Conservation (phyloP, 2,888 invertebrate species). For the Pandemis heparana region DNA sequence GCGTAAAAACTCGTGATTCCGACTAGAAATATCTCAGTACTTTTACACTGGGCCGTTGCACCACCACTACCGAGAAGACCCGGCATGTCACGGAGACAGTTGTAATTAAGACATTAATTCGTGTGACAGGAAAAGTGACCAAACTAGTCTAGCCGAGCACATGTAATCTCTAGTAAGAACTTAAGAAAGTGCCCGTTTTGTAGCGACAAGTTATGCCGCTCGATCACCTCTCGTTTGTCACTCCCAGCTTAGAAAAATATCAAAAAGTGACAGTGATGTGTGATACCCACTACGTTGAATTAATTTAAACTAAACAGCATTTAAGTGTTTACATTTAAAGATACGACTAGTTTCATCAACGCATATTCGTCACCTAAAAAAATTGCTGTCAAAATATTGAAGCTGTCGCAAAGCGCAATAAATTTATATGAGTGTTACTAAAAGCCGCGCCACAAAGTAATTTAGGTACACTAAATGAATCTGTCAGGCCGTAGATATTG, state of each 20-base stretch:
- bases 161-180: slow-evolving; percentile 43
- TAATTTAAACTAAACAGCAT: background rate
- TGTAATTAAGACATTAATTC: slow-evolving; percentile 58
- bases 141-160: slow-evolving; percentile 51
- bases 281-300: background rate
- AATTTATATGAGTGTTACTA: slow-evolving; percentile 7
- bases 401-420: background rate
- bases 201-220: slow-evolving; percentile 48
- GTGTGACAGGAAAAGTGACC: slow-evolving; percentile 56
- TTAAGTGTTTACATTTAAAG: background rate
- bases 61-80: slow-evolving; percentile 21
- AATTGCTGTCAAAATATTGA: background rate
- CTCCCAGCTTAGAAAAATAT: slow-evolving; percentile 15
- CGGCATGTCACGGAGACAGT: slow-evolving; percentile 48
- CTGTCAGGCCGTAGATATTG: background rate
- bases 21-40: slow-evolving; percentile 24
- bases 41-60: slow-evolving; percentile 16
- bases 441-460: background rate
- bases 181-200: slow-evolving; percentile 53
- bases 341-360: background rate
- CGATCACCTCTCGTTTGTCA: slow-evolving; percentile 46
- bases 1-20: slow-evolving; percentile 30
- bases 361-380: background rate
- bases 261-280: background rate
- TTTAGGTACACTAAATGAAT: background rate